phyloP scores from a whole-genome alignment of 2,797 vertebrate genomes.

The Petrocephalus sullivani region DNA sequence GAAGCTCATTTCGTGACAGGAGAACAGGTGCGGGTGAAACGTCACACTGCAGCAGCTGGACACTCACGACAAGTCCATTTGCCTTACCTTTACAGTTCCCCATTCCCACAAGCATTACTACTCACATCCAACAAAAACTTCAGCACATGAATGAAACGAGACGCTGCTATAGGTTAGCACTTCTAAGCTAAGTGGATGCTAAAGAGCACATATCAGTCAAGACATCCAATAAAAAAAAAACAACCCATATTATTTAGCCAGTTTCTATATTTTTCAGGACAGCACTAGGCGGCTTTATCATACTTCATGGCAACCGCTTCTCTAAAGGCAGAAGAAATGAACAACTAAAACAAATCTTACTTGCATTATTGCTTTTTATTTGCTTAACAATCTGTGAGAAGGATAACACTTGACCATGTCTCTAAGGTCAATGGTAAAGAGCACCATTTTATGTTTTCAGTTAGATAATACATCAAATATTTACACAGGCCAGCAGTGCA shows the following conservation, averaged over 20 bases:
- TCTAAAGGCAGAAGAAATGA: neutral
- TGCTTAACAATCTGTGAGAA: slow-evolving; percentile 2
- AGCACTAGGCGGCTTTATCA: neutral
- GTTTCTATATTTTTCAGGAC: neutral
- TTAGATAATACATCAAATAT: slow-evolving; percentile 23
- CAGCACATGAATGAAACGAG: neutral
- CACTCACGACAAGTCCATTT: neutral
- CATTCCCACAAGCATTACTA: neutral
- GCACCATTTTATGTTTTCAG: slow-evolving; percentile 15
- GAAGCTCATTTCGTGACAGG: neutral
- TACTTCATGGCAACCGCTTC: neutral
- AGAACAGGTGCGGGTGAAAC: neutral
- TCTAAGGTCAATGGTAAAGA: slow-evolving; percentile 18
- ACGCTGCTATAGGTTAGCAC: neutral
- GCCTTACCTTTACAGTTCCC: neutral
- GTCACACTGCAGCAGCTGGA: neutral
- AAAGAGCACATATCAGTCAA: neutral
- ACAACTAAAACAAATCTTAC: neutral
- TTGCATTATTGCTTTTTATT: neutral
- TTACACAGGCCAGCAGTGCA: slow-evolving; percentile 20
- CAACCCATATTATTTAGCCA: neutral
- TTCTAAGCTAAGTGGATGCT: neutral
- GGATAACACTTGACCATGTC: neutral
- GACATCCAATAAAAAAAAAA: neutral
- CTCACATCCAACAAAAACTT: neutral